Evolutionary conservation across 2,113 vertebrate species (phyloP).

Genomic region (Chloropsis hardwickii): DNA sequence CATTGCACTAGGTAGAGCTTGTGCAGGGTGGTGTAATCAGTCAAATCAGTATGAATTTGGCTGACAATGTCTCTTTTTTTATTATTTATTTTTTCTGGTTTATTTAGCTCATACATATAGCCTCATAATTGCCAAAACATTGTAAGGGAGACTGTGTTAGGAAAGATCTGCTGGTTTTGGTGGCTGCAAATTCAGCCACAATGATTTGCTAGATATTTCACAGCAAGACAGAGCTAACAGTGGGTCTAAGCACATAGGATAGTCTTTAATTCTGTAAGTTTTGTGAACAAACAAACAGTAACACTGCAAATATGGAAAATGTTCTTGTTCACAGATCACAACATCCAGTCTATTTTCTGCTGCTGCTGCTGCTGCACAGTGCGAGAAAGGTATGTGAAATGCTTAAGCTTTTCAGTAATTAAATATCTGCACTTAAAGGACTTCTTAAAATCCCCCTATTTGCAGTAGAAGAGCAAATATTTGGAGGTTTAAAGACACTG

Average conservation of each 20-base stretch:
- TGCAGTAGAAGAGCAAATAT: background rate
- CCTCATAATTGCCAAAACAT: background rate
- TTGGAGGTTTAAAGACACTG: background rate
- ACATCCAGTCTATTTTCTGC: constrained; percentile 75
- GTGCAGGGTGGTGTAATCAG: background rate
- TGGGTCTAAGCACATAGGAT: background rate
- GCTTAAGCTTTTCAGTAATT: background rate
- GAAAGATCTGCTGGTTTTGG: background rate
- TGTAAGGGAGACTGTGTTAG: background rate
- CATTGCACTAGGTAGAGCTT: background rate
- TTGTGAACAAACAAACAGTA: background rate
- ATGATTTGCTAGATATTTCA: background rate
- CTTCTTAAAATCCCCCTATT: background rate
- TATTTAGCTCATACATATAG: background rate
- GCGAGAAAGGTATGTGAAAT: constrained; percentile 69
- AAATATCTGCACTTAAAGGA: background rate
- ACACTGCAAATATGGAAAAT: background rate
- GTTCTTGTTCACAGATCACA: constrained; percentile 70
- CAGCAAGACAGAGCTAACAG: background rate
- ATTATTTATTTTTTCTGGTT: background rate
- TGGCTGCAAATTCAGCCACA: background rate
- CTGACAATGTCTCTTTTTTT: background rate
- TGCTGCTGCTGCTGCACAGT: constrained; percentile 69
- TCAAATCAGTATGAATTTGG: background rate
- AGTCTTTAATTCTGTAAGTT: background rate